These are phyloP conservation scores for Aspidiotus destructor DNA, from an alignment of 2,888 invertebrate species.

Conservation along the genomic window DNA sequence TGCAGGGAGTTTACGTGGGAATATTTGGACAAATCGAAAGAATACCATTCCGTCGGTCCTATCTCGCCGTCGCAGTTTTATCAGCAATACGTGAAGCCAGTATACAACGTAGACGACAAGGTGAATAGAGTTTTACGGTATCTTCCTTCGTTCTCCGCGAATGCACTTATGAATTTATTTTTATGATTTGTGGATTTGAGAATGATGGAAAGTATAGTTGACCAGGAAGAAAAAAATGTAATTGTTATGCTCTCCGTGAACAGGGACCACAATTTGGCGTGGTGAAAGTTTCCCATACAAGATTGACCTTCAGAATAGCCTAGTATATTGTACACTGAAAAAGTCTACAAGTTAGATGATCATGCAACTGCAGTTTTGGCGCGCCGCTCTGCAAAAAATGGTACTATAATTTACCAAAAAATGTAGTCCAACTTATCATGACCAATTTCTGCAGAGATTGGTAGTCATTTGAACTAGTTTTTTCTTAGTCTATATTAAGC, in stretches of 20 bases:
- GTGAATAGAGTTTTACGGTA: slow-evolving; percentile 42
- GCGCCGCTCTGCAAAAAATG: too few relatives aligned
- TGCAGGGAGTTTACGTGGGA: slow-evolving; percentile 70
- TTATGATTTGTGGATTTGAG: neutral
- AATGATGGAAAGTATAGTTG: neutral
- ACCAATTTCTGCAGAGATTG: too few relatives aligned
- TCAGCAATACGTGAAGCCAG: slow-evolving; percentile 61
- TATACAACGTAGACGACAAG: slow-evolving; percentile 74
- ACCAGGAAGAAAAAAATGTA: neutral
- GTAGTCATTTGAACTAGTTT: too few relatives aligned
- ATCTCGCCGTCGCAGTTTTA: slow-evolving; percentile 73
- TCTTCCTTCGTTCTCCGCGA: neutral
- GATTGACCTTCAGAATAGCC: too few relatives aligned
- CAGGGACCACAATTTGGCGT: neutral
- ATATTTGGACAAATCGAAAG: slow-evolving; percentile 73
- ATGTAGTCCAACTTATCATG: too few relatives aligned
- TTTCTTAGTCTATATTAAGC: too few relatives aligned
- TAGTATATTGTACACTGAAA: too few relatives aligned
- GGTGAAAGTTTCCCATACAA: too few relatives aligned
- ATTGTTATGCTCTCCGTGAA: neutral
- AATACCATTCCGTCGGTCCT: slow-evolving; percentile 61
- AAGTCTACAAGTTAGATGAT: too few relatives aligned
- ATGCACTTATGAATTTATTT: neutral
- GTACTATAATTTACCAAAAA: too few relatives aligned
- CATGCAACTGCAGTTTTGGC: too few relatives aligned